Conservation (phyloP, 2,113 vertebrate genomes). For the Clarias macrocephalus region DNA sequence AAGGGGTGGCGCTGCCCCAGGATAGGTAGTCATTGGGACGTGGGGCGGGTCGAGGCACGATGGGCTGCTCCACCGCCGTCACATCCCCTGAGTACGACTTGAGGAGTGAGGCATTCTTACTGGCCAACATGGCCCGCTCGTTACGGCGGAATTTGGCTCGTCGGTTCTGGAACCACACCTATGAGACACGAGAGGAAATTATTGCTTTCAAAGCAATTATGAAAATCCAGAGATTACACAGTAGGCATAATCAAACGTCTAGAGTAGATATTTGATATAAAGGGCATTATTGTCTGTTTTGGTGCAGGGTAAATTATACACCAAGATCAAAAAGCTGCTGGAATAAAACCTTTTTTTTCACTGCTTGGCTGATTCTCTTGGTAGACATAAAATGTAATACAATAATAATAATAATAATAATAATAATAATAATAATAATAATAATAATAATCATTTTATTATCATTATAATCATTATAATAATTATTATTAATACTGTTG, state of each 20-base stretch:
- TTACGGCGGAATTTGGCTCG: constrained; percentile 96
- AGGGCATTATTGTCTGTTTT: not conserved
- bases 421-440: not conserved
- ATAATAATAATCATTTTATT: too few species aligned
- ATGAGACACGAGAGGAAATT: constrained; percentile 19
- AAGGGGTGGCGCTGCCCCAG: constrained; percentile 92
- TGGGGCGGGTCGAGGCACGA: constrained; percentile 91
- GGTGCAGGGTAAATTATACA: not conserved
- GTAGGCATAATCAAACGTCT: not conserved
- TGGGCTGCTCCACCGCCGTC: constrained; percentile 95
- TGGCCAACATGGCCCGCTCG: constrained; percentile 96
- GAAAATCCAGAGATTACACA: not conserved
- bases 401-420: not conserved
- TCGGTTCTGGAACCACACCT: constrained; percentile 99
- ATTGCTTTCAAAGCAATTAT: not conserved
- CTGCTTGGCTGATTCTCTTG: not conserved
- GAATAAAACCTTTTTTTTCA: not conserved
- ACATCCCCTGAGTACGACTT: constrained; percentile 95
- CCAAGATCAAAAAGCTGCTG: not conserved
- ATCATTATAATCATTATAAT: not conserved
- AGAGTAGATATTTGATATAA: not conserved
- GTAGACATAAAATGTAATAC: not conserved
- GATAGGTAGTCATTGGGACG: constrained; percentile 94
- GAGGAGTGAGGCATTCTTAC: constrained; percentile 94
- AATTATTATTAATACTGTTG: not conserved